Evolutionary conservation across 2,113 vertebrate species (phyloP).

Genomic region (Cyphomyrus plagiostoma): DNA sequence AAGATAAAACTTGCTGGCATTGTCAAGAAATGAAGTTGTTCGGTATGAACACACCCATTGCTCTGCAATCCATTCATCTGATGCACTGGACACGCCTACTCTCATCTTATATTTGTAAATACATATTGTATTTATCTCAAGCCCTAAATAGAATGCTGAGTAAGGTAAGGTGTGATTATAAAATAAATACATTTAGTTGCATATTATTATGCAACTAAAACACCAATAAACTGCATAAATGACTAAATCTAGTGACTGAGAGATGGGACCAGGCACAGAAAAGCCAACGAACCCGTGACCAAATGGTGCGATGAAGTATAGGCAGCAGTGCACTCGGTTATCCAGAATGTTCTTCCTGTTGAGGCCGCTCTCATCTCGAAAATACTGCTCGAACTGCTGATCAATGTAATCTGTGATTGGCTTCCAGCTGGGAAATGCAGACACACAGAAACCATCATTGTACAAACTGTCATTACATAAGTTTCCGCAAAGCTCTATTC

Average conservation of each 20-base stretch:
- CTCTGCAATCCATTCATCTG: background rate
- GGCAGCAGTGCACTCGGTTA: conserved; percentile 95
- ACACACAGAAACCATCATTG: conserved; percentile 21
- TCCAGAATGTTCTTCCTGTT: conserved; percentile 98
- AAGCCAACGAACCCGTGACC: conserved; percentile 75
- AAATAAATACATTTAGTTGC: background rate
- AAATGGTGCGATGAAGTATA: conserved; percentile 96
- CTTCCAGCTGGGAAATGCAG: conserved; percentile 76
- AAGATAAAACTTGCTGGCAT: background rate
- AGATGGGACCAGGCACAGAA: background rate
- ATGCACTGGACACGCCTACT: background rate
- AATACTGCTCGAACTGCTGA: conserved; percentile 98
- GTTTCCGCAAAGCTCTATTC: background rate
- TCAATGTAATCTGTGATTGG: conserved; percentile 95
- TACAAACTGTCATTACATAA: background rate
- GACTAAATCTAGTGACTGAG: background rate
- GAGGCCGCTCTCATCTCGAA: conserved; percentile 91
- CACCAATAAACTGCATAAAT: background rate
- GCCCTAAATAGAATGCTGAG: background rate
- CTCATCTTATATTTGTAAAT: background rate
- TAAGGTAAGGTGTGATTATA: background rate
- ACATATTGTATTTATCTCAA: background rate
- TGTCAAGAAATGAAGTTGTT: background rate
- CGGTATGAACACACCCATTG: background rate
- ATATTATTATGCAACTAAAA: background rate